Percentiles rank a stretch among this genome's conserved stretches.
phyloP scores from a whole-genome alignment of 2,113 vertebrate species.

The Spilogale gracilis region DNA sequence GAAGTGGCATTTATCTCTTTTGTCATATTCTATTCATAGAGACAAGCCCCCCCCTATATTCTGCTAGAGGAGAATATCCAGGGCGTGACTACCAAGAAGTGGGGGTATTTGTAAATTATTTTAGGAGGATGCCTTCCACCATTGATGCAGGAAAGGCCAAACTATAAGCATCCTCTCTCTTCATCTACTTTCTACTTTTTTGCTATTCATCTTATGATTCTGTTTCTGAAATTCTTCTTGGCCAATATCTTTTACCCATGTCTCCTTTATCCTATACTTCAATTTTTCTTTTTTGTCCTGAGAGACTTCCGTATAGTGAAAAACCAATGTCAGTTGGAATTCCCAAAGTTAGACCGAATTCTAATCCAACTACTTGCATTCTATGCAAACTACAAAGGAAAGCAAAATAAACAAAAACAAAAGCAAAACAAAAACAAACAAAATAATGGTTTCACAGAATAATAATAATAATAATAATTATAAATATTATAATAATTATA shows the following conservation, averaged over 20 bases:
- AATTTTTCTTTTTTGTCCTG: background rate
- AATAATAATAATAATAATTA: no score
- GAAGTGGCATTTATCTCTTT: background rate
- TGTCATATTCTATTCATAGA: no score
- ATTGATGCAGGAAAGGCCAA: background rate
- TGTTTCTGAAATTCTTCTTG: background rate
- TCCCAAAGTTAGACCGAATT: background rate
- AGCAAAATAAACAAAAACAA: background rate
- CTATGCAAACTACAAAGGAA: background rate
- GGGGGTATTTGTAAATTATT: background rate
- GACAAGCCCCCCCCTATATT: fast-evolving
- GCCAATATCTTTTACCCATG: background rate
- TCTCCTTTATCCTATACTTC: background rate
- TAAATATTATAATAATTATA: background rate
- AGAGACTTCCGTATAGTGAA: background rate
- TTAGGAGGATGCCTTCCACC: background rate
- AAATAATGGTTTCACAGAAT: no score
- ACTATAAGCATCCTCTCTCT: background rate
- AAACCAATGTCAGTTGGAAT: background rate
- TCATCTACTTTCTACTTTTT: background rate
- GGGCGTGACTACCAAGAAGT: background rate
- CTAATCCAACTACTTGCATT: background rate
- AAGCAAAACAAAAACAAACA: no score
- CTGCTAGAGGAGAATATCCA: fast-evolving
- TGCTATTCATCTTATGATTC: background rate